Base-by-base conservation (phyloP, 2,797 vertebrate genomes). In the Poeciliopsis presidionis region DNA sequence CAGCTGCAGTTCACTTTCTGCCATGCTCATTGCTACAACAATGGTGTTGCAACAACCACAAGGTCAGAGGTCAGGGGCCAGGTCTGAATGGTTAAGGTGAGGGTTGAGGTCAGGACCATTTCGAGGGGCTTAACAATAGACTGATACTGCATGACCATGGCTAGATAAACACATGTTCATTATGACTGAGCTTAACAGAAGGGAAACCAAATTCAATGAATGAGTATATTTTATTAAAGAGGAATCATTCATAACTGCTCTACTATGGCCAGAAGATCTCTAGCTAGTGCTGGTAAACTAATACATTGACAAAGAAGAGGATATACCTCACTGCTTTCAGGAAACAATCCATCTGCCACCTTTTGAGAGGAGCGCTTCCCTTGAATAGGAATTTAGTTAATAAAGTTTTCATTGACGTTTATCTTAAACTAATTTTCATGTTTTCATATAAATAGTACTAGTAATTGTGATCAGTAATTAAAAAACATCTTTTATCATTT, bases 81-180 rank as follows among this genome's bases (percentile, higher is more conserved):
- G 70, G 85, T 75, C 75, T 33, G 4, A 28, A 70, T 78, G 92
- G 87, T 89, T 51, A 86, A 28, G 85, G 88, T 77, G 74, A 89
- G 55, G 88, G 88, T 84, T 63, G 79, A 86, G 90, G 90, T 92
- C 90, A 90, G 78, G 79, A 7, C 51, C 84, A 84, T 88, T 89
- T 74, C 79, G 30, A 71, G 86, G 76, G 79, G 46, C 83, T 13
- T 73, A 84, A 93, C 91, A 94, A 94, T 86, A 85, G 91, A 74
- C 76, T 47, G 79, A 81, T 83, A 77, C 78, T 71, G 71, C 80
- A 73, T 84, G 87, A 94, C 90, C 90, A 88, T 89, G 87, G 82
- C 82, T 72, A 80, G 78, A 87, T 87, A 88, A 92, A 95, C 90
- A 90, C 89, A 91, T 84, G 88, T 78, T 88, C 84, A 51, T 85